Base-by-base conservation (phyloP, 92 coral and sea anemone species). In the Parazoanthus swiftii region DNA sequence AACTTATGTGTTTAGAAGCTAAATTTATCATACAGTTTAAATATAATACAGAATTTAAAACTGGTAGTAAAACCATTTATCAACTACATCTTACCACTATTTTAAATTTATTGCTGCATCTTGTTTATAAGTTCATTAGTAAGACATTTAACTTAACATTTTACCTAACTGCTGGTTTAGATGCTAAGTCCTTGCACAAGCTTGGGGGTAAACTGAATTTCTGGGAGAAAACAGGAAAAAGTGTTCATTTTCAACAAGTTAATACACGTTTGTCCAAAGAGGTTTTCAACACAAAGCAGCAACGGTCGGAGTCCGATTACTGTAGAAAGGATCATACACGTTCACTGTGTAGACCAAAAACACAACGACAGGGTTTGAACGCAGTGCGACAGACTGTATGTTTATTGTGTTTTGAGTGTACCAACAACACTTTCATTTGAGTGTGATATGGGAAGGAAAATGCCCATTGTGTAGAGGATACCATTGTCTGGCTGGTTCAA, bases 131-230 rank as follows among this genome's bases (percentile, higher is more conserved):
- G 70, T 63, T 20, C 21, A 63, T 0, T 63, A 63, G 8, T 23
- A 63, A 63, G 8, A 63, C 3, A 18, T 63, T 76, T 76, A 39
- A 5, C 33, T 76, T 15, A 37, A n/a, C 48, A 18, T 76, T 76
- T 76, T 76, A 76, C 80, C 80, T 76, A 76, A 1, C 20, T 63
- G 70, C 70, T 63, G 4, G 70, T 63, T 63, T 16, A 76, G 50
- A 23, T 37, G 80, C 29, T 76, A 76, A 5, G 80, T 76, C 51
- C 80, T 76, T 38, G 51, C 26, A 3, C 26, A 6, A n/a, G 51
- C 80, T 37, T 38, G 80, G 51, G 80, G 80, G 48, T 76, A 76
- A 76, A 76, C 80, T 16, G 80, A 76, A 37, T 76, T 76, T 76
- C 80, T 76, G 80, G 56, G 38, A 39, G 26, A 29, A 36, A 76